phyloP scores from a whole-genome alignment of 2,113 vertebrate species.

The Tringa solitaria region DNA sequence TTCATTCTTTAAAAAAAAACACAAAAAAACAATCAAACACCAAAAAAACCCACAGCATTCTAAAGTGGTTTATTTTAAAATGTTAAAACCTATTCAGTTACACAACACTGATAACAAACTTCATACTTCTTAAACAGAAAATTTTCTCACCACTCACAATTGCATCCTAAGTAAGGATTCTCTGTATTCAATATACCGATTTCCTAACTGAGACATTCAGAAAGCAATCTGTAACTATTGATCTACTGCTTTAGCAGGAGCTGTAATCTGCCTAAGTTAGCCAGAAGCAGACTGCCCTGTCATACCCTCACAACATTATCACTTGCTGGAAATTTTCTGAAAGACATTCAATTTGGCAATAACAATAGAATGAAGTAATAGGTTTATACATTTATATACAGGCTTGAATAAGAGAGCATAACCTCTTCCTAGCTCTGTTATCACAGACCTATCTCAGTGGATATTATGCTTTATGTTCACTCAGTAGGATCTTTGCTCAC shows the following conservation, averaged over 20 bases:
- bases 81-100: neutral
- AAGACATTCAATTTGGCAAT: neutral
- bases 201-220: neutral
- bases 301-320: neutral
- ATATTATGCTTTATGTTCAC: neutral
- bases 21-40: neutral
- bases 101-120: neutral
- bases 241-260: neutral
- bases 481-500: neutral
- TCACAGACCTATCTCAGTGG: neutral
- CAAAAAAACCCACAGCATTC: neutral
- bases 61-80: neutral
- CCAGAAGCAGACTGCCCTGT: neutral
- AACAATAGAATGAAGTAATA: neutral
- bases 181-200: neutral
- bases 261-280: neutral
- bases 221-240: neutral
- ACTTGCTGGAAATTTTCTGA: neutral
- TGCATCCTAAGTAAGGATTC: neutral
- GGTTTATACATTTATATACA: slow-evolving; percentile 2
- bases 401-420: neutral
- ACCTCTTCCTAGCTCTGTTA: neutral
- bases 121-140: neutral
- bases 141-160: neutral
- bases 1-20: neutral